A percentile compares a stretch with the other conserved stretches of the same genome.
phyloP scores from a whole-genome alignment of 2,113 vertebrate species.

The Podocnemis expansa region DNA sequence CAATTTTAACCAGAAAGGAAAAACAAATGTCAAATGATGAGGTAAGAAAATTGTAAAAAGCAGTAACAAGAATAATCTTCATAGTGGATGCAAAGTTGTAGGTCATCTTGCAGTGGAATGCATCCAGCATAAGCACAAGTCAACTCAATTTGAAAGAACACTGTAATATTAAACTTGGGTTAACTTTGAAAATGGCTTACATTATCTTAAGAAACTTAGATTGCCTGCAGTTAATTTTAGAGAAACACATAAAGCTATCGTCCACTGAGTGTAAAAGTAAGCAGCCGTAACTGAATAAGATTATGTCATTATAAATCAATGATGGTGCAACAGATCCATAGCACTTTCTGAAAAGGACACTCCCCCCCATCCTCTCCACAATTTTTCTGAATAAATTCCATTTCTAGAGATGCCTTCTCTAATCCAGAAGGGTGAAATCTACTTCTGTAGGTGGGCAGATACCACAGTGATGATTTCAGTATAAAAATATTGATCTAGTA shows the following conservation, averaged over 20 bases:
- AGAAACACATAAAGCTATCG: not conserved
- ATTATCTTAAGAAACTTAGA: not conserved
- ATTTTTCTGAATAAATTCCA: not conserved
- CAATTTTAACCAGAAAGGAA: not conserved
- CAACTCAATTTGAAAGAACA: conserved; percentile 4
- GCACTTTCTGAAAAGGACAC: not conserved
- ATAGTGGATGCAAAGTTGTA: conserved; percentile 8
- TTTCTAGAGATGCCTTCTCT: not conserved
- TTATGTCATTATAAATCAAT: not conserved
- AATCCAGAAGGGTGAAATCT: not conserved
- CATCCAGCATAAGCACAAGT: not conserved
- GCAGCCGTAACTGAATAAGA: not conserved
- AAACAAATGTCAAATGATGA: conserved; percentile 31
- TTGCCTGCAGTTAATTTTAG: not conserved
- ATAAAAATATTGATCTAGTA: not conserved
- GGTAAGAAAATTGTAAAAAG: conserved; percentile 47
- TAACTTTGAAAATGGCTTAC: not conserved
- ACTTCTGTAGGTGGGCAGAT: not conserved
- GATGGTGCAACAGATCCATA: not conserved
- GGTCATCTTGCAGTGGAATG: not conserved
- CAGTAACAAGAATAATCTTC: conserved; percentile 18
- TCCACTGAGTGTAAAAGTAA: not conserved
- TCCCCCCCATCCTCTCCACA: not conserved
- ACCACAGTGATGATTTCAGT: not conserved
- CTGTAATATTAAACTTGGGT: not conserved